Conservation (phyloP, 2,113 vertebrate genomes). For the Ptyas mucosa region DNA sequence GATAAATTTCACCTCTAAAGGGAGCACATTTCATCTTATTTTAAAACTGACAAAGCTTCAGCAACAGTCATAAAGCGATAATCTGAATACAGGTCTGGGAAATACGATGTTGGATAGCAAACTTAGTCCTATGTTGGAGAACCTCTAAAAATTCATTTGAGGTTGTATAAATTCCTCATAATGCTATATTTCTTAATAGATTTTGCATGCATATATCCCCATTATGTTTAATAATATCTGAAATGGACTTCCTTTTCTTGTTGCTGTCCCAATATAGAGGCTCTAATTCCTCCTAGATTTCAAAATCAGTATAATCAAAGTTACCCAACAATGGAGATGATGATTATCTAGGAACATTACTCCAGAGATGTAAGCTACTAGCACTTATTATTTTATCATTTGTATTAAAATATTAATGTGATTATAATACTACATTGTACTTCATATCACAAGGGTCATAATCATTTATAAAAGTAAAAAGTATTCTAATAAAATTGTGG, state of each 20-base stretch:
- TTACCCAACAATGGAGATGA: neutral
- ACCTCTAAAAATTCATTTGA: neutral
- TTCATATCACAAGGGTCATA: constrained; percentile 58
- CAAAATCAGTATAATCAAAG: neutral
- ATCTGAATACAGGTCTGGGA: neutral
- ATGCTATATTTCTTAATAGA: neutral
- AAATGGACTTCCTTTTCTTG: neutral
- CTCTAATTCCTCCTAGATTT: neutral
- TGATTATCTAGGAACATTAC: neutral
- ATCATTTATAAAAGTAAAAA: constrained; percentile 51
- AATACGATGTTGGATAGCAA: neutral
- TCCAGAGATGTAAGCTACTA: constrained; percentile 5
- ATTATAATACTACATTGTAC: constrained; percentile 55
- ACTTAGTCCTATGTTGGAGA: neutral
- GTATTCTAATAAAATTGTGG: constrained; percentile 19
- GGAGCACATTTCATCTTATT: neutral
- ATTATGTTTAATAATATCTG: neutral
- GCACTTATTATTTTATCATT: constrained; percentile 26
- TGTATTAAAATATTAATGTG: constrained; percentile 30
- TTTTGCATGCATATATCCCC: constrained; percentile 6
- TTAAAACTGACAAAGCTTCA: constrained; percentile 7
- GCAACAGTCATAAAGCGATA: neutral
- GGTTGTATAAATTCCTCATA: neutral
- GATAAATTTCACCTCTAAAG: neutral
- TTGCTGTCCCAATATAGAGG: neutral